phyloP scores from a whole-genome alignment of 2,797 vertebrate genomes.

The Pempheris klunzingeri region DNA sequence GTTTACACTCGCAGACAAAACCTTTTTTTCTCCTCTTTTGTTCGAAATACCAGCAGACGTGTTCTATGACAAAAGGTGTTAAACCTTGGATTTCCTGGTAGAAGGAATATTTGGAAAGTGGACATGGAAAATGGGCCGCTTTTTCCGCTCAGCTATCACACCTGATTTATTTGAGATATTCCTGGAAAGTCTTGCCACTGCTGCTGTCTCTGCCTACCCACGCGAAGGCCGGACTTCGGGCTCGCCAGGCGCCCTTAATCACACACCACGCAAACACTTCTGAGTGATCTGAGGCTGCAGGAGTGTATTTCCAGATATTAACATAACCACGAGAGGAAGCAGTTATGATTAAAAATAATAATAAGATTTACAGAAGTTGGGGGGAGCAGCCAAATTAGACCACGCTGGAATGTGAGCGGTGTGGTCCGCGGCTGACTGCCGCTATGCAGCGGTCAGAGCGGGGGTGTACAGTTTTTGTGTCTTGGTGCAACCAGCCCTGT shows the following conservation, averaged over 20 bases:
- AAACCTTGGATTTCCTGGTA: conserved; percentile 64
- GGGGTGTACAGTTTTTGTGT: conserved; percentile 8
- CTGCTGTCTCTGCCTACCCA: conserved; percentile 68
- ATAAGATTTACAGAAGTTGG: conserved; percentile 63
- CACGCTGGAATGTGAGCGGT: conserved; percentile 72
- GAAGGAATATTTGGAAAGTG: conserved; percentile 76
- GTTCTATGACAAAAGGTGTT: conserved; percentile 72
- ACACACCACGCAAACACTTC: conserved; percentile 75
- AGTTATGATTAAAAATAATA: conserved; percentile 83
- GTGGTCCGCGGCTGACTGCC: conserved; percentile 46
- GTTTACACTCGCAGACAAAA: conserved; percentile 49
- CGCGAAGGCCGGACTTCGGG: conserved; percentile 51
- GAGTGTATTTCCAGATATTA: conserved; percentile 78
- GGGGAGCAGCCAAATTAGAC: conserved; percentile 66
- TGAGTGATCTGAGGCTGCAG: conserved; percentile 69
- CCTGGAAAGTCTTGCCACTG: conserved; percentile 81
- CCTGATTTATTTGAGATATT: conserved; percentile 87
- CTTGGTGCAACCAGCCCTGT: conserved; percentile 4
- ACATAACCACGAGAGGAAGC: conserved; percentile 79
- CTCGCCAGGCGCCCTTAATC: conserved; percentile 72
- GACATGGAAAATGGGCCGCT: conserved; percentile 72
- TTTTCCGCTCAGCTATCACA: conserved; percentile 83
- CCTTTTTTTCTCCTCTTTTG: conserved; percentile 34
- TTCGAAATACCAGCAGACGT: conserved; percentile 40
- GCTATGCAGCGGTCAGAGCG: conserved; percentile 46